These are phyloP conservation scores for Heliconius hortense DNA, from an alignment of 2,888 invertebrate genomes.

Conservation along the genomic window DNA sequence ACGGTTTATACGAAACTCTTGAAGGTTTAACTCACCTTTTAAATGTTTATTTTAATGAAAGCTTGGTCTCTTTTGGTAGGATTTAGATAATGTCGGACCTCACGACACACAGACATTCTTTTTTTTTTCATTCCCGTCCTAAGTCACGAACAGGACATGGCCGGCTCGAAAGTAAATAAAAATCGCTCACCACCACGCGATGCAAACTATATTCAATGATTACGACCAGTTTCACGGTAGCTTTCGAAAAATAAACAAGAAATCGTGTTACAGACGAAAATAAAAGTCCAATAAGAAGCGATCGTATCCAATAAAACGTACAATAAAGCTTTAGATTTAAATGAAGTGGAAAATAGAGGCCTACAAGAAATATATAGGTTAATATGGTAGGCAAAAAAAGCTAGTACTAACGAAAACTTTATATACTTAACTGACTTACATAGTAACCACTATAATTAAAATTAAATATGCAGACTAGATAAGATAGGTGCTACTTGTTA, in stretches of 20 bases:
- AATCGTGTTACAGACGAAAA: slow-evolving; percentile 56
- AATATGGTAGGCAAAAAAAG: slow-evolving; percentile 34
- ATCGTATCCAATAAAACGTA: slow-evolving; percentile 48
- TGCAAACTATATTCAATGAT: slow-evolving; percentile 52
- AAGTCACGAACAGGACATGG: slow-evolving; percentile 60
- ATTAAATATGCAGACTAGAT: not conserved
- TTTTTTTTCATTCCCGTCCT: slow-evolving; percentile 52
- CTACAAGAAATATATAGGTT: slow-evolving; percentile 21
- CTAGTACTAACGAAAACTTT: slow-evolving; percentile 1
- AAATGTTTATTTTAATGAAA: slow-evolving; percentile 52
- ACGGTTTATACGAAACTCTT: slow-evolving; percentile 51
- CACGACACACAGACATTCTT: slow-evolving; percentile 50
- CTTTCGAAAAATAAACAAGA: slow-evolving; percentile 62
- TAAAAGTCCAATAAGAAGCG: slow-evolving; percentile 57
- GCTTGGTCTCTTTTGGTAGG: slow-evolving; percentile 55
- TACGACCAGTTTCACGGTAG: slow-evolving; percentile 62
- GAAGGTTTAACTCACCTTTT: slow-evolving; percentile 53
- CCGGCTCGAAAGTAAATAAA: slow-evolving; percentile 56
- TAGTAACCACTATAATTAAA: slow-evolving; percentile 6
- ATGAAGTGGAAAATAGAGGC: slow-evolving; percentile 53
- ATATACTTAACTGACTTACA: not conserved
- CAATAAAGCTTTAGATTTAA: slow-evolving; percentile 44
- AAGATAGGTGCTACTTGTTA: not conserved
- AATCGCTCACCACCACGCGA: slow-evolving; percentile 60
- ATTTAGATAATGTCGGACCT: slow-evolving; percentile 54